These are phyloP conservation scores for Bathynomus jamesi DNA, from an alignment of 1,140 invertebrate species.

Conservation along the genomic window DNA sequence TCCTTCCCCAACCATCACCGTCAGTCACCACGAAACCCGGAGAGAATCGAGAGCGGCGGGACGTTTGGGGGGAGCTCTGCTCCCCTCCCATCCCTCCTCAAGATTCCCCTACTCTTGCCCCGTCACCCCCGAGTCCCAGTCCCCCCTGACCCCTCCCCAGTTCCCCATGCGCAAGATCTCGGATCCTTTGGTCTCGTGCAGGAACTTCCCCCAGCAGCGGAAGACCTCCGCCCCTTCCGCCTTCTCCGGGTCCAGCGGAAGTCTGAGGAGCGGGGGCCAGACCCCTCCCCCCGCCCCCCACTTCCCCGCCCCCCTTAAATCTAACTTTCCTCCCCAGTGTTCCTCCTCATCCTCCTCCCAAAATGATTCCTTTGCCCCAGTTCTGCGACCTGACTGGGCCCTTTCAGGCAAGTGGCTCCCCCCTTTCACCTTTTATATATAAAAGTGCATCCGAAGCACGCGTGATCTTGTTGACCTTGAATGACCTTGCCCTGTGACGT, in stretches of 20 bases:
- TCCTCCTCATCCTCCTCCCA: constrained; percentile 16
- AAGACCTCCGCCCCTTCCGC: constrained; percentile 23
- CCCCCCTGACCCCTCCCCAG: constrained; percentile 3
- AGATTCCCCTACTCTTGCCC: background rate
- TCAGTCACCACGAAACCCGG: constrained; percentile 47
- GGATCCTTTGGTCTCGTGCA: constrained; percentile 4
- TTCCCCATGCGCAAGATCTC: constrained; percentile 18
- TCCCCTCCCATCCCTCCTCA: background rate
- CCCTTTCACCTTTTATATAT: background rate
- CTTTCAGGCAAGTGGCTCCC: background rate
- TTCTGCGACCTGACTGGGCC: background rate
- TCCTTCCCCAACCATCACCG: constrained; percentile 40
- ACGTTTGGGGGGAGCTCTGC: background rate
- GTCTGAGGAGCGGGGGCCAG: constrained; percentile 9
- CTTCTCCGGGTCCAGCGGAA: constrained; percentile 11
- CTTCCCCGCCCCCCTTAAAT: background rate
- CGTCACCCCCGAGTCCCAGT: background rate
- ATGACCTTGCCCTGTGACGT: background rate
- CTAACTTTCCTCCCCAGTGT: constrained; percentile 6
- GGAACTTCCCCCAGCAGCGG: background rate
- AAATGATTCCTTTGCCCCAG: constrained; percentile 7
- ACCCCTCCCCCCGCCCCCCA: constrained; percentile 21
- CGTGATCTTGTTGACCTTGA: background rate
- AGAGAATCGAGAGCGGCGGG: constrained; percentile 16
- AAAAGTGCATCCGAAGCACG: too few relatives aligned